These are phyloP conservation scores for Pararge aegeria DNA, from an alignment of 1,140 invertebrate genomes.

Conservation along the genomic window DNA sequence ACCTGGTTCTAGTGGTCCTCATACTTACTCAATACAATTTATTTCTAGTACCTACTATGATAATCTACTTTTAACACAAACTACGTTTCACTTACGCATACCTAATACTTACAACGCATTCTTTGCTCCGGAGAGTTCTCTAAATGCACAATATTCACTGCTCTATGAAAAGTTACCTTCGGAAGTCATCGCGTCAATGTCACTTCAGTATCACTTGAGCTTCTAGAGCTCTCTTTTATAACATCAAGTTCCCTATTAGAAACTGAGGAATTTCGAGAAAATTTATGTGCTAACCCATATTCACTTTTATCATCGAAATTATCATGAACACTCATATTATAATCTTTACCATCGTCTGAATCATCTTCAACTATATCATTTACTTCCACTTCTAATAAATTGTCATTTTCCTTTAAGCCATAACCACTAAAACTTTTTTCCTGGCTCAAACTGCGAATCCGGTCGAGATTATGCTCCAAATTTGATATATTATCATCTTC, in stretches of 20 bases:
- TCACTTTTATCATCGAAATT: constrained; percentile 69
- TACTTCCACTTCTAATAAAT: constrained; percentile 71
- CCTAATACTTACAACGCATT: constrained; percentile 25
- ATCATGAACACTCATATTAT: constrained; percentile 51
- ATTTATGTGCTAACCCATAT: constrained; percentile 61
- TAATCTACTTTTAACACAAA: constrained; percentile 36
- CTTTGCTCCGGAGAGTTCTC: constrained; percentile 43
- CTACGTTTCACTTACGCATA: constrained; percentile 18
- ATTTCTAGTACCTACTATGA: constrained; percentile 26
- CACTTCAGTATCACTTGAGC: constrained; percentile 78
- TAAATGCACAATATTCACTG: constrained; percentile 62
- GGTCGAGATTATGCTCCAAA: constrained; percentile 74
- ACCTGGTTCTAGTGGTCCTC: constrained; percentile 67
- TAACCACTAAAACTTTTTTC: constrained; percentile 59
- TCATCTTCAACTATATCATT: constrained; percentile 61
- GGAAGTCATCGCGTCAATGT: constrained; percentile 76
- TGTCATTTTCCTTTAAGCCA: constrained; percentile 57
- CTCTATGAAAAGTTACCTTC: constrained; percentile 62
- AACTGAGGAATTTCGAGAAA: constrained; percentile 69
- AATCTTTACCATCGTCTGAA: constrained; percentile 66
- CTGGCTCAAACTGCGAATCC: constrained; percentile 69
- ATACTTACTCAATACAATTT: constrained; percentile 35
- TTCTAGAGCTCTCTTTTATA: constrained; percentile 77
- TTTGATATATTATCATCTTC: constrained; percentile 67
- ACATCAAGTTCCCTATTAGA: constrained; percentile 77